Evolutionary conservation across 2,797 vertebrate genomes (phyloP).

Genomic region (Glyptemys insculpta): DNA sequence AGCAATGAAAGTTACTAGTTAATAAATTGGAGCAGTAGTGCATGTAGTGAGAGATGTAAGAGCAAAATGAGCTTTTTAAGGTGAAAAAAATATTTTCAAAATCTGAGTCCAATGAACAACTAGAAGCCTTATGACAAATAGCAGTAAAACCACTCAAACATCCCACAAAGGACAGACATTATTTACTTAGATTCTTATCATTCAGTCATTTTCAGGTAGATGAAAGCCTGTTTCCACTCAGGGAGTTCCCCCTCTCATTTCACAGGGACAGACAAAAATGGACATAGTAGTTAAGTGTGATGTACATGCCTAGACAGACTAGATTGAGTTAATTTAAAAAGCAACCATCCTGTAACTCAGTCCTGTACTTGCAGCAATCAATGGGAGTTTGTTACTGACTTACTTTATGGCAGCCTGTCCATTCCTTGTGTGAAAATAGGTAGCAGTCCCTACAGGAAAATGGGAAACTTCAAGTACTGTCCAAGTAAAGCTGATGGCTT

Average conservation of each 20-base stretch:
- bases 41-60: no score
- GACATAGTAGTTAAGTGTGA: not conserved
- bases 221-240: not conserved
- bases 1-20: no score
- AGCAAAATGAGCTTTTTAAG: no score
- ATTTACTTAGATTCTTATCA: no score
- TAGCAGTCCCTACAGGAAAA: not conserved
- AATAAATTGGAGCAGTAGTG: no score
- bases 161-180: no score
- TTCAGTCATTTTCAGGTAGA: not conserved
- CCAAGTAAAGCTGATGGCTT: not conserved
- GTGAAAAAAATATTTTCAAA: no score
- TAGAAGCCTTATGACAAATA: no score
- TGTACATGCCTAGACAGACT: not conserved
- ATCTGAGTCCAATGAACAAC: no score
- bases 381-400: not conserved
- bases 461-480: not conserved
- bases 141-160: no score
- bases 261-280: not conserved
- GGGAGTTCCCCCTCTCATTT: not conserved
- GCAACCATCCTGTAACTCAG: not conserved
- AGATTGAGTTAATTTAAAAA: no score
- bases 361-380: not conserved
- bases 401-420: not conserved
- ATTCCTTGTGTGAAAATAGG: not conserved